These are phyloP conservation scores for Sympetrum striolatum DNA, from an alignment of 2,888 invertebrate species.

Conservation along the genomic window DNA sequence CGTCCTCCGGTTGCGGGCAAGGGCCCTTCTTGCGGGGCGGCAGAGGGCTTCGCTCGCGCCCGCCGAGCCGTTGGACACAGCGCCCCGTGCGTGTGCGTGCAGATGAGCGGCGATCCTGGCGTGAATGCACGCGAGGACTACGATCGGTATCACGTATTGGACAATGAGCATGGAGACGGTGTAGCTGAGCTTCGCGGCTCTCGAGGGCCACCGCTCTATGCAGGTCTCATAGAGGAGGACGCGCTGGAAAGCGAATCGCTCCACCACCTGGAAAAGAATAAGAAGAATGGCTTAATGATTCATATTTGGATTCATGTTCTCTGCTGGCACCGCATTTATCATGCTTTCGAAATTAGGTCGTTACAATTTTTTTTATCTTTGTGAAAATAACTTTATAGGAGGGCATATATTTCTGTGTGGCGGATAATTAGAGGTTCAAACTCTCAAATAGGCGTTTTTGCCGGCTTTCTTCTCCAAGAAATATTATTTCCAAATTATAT, in stretches of 20 bases:
- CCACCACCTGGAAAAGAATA: constrained; percentile 52
- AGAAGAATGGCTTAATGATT: neutral
- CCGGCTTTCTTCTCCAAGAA: too few species aligned
- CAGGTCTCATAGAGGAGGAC: constrained; percentile 57
- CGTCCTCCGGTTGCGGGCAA: constrained; percentile 53
- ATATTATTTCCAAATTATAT: too few species aligned
- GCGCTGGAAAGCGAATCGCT: constrained; percentile 51
- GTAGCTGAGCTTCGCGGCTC: constrained; percentile 49
- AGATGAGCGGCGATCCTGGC: constrained; percentile 50
- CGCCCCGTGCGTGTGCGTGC: constrained; percentile 47
- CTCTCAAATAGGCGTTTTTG: too few species aligned
- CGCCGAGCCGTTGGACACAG: neutral
- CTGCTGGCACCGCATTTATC: too few species aligned
- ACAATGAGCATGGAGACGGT: constrained; percentile 48
- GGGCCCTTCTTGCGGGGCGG: constrained; percentile 50
- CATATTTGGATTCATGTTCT: too few species aligned
- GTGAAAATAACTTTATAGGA: too few species aligned
- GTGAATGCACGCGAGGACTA: constrained; percentile 51
- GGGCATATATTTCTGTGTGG: too few species aligned
- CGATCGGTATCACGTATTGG: constrained; percentile 50
- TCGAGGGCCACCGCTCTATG: constrained; percentile 57
- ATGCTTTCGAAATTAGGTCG: too few species aligned
- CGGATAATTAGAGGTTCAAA: too few species aligned
- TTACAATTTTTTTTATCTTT: too few species aligned
- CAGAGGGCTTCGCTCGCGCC: neutral